A percentile compares a stretch with the other conserved stretches of the same genome.
Conservation (phyloP, 92 coral and sea anemone species). For the Siderastrea radians region DNA sequence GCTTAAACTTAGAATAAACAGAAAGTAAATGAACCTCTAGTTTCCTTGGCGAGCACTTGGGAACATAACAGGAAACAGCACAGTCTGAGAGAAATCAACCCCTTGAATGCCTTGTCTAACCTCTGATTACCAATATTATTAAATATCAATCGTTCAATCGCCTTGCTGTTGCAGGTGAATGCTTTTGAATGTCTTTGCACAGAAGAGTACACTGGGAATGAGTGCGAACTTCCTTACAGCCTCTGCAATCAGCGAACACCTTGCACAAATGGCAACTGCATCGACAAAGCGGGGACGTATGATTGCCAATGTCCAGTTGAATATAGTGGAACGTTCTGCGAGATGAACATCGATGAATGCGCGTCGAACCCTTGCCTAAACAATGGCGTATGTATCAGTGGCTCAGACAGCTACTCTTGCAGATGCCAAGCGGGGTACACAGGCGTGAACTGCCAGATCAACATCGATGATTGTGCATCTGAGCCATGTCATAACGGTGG, state of each 20-base stretch:
- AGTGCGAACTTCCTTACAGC: conserved; percentile 65
- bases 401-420: conserved; percentile 52
- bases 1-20: too few relatives aligned
- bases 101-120: too few relatives aligned
- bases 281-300: conserved; percentile 76
- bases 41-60: too few relatives aligned
- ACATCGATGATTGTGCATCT: conserved; percentile 77
- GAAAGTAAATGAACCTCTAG: too few relatives aligned
- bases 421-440: conserved; percentile 44
- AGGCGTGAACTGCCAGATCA: conserved; percentile 21
- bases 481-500: conserved; percentile 74
- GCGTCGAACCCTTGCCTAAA: conserved; percentile 60
- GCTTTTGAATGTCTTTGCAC: conserved; percentile 80
- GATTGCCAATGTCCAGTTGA: conserved; percentile 29
- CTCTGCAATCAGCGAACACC: conserved; percentile 69
- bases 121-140: too few relatives aligned
- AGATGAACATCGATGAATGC: conserved; percentile 41
- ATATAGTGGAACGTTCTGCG: conserved; percentile 78
- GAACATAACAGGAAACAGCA: too few relatives aligned
- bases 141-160: too few relatives aligned
- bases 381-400: conserved; percentile 66
- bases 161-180: conserved; percentile 7
- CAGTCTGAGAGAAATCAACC: too few relatives aligned
- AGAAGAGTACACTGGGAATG: conserved; percentile 34
- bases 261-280: conserved; percentile 81